Base-by-base conservation (phyloP, 2,113 vertebrate genomes). In the Bufo bufo region DNA sequence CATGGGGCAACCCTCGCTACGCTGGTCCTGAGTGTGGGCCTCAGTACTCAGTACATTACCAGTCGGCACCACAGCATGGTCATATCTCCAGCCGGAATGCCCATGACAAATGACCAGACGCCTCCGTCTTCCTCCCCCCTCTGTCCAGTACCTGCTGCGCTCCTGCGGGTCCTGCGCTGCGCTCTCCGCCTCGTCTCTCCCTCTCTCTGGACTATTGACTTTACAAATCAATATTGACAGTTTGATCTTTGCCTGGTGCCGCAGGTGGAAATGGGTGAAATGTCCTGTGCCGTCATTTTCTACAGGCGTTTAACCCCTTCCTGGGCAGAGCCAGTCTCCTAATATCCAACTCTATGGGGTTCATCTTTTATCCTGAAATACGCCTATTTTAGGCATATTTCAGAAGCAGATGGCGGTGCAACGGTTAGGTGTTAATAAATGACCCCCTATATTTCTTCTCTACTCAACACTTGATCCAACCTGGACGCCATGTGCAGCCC, bases 171-270 rank as follows among this genome's bases (percentile, higher is more conserved):
- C 58, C 71, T 1, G n/a, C 75, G 19, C 3, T 43, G 17, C 8
- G 50, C 74, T 63, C 43, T 71, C 69, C 19, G 50, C 14, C 77
- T 47, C 66, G 49, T 5, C 43, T 61, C 8, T 58, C 33, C 69
- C 43, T 61, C 8, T 58, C 33, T 79, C 43, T 86, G 84, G 63
- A 89, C 75, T 86, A 85, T 85, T 50, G 83, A 89, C 79, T 79
- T 61, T 52, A 33, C 69, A 86, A 33, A 82, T 81, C 88, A 82
- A 86, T 71, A 86, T 58, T 84, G 69, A 82, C 84, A 85, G 66
- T 50, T 72, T 89, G 83, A 81, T 74, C 84, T 86, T 85, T 85
- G 77, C 52, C 49, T 71, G 19, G 82, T 71, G 82, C 54, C 69
- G 81, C 81, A 50, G 81, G 81, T 83, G 81, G 50, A 82, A 63